These are phyloP conservation scores for Anoplophora glabripennis DNA, from an alignment of 1,140 invertebrate genomes.

Conservation along the genomic window DNA sequence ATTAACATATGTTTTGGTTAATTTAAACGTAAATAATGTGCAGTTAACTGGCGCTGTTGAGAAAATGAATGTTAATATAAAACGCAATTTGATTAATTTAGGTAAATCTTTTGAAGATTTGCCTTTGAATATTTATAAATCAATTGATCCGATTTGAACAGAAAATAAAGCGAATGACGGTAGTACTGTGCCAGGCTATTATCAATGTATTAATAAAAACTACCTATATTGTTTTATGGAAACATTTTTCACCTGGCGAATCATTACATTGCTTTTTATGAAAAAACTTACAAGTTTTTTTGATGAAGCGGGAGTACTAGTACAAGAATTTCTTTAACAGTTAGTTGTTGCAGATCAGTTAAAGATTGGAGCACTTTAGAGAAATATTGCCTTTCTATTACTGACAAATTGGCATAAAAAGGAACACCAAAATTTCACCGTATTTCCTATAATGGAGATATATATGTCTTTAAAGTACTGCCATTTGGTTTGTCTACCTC, in stretches of 20 bases:
- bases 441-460: neutral
- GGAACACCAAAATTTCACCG: slow-evolving; percentile 1
- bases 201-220: neutral
- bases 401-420: slow-evolving; percentile 21
- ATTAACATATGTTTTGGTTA: too few species aligned
- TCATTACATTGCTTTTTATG: slow-evolving; percentile 2
- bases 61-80: too few species aligned
- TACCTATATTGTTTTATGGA: slow-evolving; percentile 2
- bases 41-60: too few species aligned
- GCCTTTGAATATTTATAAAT: too few species aligned
- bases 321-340: slow-evolving; percentile 3
- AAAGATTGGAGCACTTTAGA: slow-evolving; percentile 2
- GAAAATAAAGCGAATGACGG: too few species aligned
- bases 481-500: slow-evolving; percentile 9
- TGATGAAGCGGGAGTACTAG: slow-evolving; percentile 10
- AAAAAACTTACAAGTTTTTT: slow-evolving; percentile 2
- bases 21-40: too few species aligned
- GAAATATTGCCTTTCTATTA: neutral
- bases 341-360: neutral
- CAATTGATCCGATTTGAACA: too few species aligned
- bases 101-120: too few species aligned
- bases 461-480: neutral
- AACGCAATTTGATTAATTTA: too few species aligned
- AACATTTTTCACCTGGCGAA: neutral
- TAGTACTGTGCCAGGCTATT: too few species aligned